Conservation (phyloP, 2,113 vertebrate species). For the Nothobranchius kuhntae region DNA sequence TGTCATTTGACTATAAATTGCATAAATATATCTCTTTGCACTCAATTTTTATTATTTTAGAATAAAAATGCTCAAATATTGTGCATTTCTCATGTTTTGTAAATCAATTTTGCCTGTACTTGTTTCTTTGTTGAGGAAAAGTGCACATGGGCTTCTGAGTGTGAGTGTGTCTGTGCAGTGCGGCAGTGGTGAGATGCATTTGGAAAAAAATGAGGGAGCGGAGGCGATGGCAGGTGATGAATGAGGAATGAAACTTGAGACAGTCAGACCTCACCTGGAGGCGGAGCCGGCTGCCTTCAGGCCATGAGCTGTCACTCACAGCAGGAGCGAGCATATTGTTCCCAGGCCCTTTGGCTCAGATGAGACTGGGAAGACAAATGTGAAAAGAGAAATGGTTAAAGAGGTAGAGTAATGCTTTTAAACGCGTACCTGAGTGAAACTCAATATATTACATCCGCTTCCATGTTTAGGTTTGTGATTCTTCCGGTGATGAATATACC, state of each 20-base stretch:
- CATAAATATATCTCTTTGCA: background rate
- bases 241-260: slow-evolving; percentile 63
- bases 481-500: background rate
- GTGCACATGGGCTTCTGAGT: background rate
- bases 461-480: slow-evolving; percentile 18
- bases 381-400: slow-evolving; percentile 14
- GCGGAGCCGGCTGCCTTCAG: slow-evolving; percentile 54
- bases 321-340: slow-evolving; percentile 61
- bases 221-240: slow-evolving; percentile 31
- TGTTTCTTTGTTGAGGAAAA: too few species aligned
- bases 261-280: slow-evolving; percentile 67
- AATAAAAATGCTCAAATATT: background rate
- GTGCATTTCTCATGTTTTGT: background rate
- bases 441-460: slow-evolving; percentile 27
- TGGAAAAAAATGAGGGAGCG: slow-evolving; percentile 22
- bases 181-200: too few species aligned
- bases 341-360: slow-evolving; percentile 76
- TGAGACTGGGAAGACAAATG: slow-evolving; percentile 51
- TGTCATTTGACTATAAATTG: too few species aligned
- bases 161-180: slow-evolving; percentile 8
- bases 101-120: background rate
- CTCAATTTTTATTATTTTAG: too few species aligned
- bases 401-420: slow-evolving; percentile 36
- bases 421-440: slow-evolving; percentile 27
- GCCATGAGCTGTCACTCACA: slow-evolving; percentile 54